Evolutionary conservation across 2,797 vertebrate species (phyloP), one percentile per base, ranked within the genome.

Genomic region (Enoplosus armatus): DNA sequence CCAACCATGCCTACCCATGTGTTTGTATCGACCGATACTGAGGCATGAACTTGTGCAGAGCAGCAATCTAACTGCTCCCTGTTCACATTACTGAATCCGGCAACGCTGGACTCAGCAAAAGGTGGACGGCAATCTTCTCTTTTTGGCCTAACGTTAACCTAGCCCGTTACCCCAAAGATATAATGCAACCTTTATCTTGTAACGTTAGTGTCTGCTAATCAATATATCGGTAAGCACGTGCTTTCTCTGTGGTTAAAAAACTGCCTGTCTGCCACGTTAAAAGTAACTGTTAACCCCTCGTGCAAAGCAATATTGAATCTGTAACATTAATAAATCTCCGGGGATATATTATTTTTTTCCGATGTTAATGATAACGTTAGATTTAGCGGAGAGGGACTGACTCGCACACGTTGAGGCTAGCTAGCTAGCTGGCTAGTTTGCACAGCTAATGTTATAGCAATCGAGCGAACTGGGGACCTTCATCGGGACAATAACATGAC

Each of bases 331-430:
- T 0, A 22, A 12, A 58, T 37, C 0, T 11, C 0, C 1, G 12
- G 2, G 6, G 29, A 33, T 20, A 3, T 3, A 26, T 43, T 2
- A 9, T 22, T 63, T 26, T 27, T 4, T 10, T 6, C 5, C 5
- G 47, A 53, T 7, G 45, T 72, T 47, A 43, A 16, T 29, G 35
- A 11, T 68, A 71, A 53, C 24, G 41, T 78, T 77, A 27, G 16
- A 81, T 75, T 87, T 72, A 76, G 63, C 80, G 80, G 82, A 77
- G 83, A 86, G 83, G 85, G 85, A 75, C 81, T n/a, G 77, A 66
- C 65, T 88, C 84, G 84, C 83, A 90, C 88, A 93, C 90, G 91
- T 91, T 91, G 82, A 80, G 41, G 79, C 80, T 89, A 87, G 82
- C 85, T 89, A 87, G 90, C 87, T 87, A 84, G 78, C 75, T 39